A percentile compares a stretch with the other conserved stretches of the same genome.
These are phyloP conservation scores for Clytia hemisphaerica DNA, from an alignment of 30 jellyfish, hydroid and myxozoan genomes.

Conservation along the genomic window DNA sequence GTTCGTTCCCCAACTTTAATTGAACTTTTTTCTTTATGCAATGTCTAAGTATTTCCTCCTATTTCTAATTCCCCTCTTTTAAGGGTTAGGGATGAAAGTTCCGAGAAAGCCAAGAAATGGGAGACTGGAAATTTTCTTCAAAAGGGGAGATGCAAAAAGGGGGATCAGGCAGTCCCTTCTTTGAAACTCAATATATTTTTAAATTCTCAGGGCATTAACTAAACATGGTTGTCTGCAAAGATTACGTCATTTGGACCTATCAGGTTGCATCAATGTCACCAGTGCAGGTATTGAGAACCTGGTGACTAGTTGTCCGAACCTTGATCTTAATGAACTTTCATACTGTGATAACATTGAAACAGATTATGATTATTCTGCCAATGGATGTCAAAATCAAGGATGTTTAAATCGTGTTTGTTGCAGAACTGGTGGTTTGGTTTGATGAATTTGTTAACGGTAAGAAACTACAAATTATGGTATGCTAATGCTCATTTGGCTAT, in stretches of 20 bases:
- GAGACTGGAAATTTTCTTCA: no score
- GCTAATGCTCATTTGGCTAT: no score
- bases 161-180: no score
- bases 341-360: constrained; percentile 93
- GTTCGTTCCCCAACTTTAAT: neutral
- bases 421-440: no score
- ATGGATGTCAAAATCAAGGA: constrained; percentile 88
- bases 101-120: no score
- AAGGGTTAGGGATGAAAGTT: no score
- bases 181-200: no score
- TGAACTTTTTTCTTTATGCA: neutral
- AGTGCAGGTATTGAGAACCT: constrained; percentile 56
- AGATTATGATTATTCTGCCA: constrained; percentile 54
- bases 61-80: no score
- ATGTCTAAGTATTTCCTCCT: no score
- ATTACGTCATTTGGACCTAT: constrained; percentile 70
- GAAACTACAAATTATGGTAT: no score
- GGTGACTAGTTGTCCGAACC: constrained; percentile 45
- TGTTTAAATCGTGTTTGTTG: constrained; percentile 86
- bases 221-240: constrained; percentile 70
- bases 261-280: constrained; percentile 85
- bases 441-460: no score
- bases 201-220: constrained; percentile 69
- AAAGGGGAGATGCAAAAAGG: no score
- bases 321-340: constrained; percentile 54